A percentile compares a stretch with the other conserved stretches of the same genome.
These are phyloP conservation scores for Agapetus fuscipes DNA, from an alignment of 2,888 invertebrate genomes.

Conservation along the genomic window DNA sequence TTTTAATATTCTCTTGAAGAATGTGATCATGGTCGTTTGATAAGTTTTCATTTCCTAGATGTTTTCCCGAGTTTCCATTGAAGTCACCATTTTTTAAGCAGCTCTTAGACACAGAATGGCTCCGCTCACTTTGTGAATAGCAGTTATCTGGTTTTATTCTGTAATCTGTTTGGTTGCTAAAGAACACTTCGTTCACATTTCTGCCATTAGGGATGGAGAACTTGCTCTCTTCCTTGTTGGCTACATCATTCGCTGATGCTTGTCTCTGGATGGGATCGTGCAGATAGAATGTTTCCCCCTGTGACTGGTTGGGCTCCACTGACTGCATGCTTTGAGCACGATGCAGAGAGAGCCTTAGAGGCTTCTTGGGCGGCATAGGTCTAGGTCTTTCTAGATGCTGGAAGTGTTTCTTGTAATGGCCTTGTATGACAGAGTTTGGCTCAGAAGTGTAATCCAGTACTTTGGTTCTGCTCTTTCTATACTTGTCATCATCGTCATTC, in stretches of 20 bases:
- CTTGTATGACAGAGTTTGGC: constrained; percentile 35
- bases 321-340: constrained; percentile 76
- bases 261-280: constrained; percentile 18
- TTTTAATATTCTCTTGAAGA: constrained; percentile 8
- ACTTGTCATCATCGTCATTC: constrained; percentile 38
- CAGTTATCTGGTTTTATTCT: constrained; percentile 12
- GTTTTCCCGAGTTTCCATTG: constrained; percentile 7
- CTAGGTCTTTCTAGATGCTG: constrained; percentile 38
- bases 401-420: constrained; percentile 38
- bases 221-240: constrained; percentile 15
- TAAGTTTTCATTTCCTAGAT: constrained; percentile 3
- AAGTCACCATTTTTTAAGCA: constrained; percentile 2
- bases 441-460: constrained; percentile 50
- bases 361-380: constrained; percentile 80
- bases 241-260: constrained; percentile 8
- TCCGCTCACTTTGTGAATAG: background rate
- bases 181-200: constrained; percentile 11
- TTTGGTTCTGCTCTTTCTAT: constrained; percentile 30
- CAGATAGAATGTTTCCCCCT: constrained; percentile 17
- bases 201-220: constrained; percentile 14
- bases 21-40: constrained; percentile 3
- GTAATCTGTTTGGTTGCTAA: constrained; percentile 10
- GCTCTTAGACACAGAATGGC: background rate
- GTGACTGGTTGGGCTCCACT: constrained; percentile 28
- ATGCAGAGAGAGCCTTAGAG: constrained; percentile 70